Percentiles rank a stretch among this genome's conserved stretches.
These are phyloP conservation scores for Trachymyrmex septentrionalis DNA, from an alignment of 1,140 invertebrate species.

Conservation along the genomic window DNA sequence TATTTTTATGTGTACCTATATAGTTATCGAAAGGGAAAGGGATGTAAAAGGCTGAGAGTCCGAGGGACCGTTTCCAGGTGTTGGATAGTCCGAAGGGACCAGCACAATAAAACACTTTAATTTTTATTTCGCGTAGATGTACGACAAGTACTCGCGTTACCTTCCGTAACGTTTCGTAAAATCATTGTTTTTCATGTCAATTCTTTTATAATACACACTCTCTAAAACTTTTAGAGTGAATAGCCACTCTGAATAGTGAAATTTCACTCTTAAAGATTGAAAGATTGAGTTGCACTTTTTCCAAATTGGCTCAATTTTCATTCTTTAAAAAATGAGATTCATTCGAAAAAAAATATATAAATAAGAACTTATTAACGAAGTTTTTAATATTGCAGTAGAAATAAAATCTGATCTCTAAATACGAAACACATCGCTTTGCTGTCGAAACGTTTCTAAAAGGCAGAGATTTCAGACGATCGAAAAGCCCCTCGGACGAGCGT, in stretches of 20 bases:
- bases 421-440: neutral
- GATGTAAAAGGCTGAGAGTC: slow-evolving; percentile 15
- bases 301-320: too few species aligned
- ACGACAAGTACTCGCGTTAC: neutral
- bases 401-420: neutral
- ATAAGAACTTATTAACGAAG: too few species aligned
- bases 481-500: neutral
- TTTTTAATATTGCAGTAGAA: neutral
- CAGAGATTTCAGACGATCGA: neutral
- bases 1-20: slow-evolving; percentile 54
- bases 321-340: too few species aligned
- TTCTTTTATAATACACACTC: neutral
- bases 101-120: slow-evolving; percentile 27
- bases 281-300: too few species aligned
- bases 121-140: slow-evolving; percentile 22
- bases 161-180: too few species aligned
- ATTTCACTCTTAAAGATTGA: too few species aligned
- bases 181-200: neutral
- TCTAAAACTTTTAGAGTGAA: neutral
- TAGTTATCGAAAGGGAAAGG: slow-evolving; percentile 54
- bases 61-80: slow-evolving; percentile 19
- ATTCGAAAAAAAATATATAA: too few species aligned
- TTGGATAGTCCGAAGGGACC: neutral
- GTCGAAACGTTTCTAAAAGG: neutral
- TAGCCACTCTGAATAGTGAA: too few species aligned